Percentiles rank a stretch among this genome's conserved stretches.
phyloP scores from a whole-genome alignment of 2,797 vertebrate genomes.

The Anguilla megastoma region DNA sequence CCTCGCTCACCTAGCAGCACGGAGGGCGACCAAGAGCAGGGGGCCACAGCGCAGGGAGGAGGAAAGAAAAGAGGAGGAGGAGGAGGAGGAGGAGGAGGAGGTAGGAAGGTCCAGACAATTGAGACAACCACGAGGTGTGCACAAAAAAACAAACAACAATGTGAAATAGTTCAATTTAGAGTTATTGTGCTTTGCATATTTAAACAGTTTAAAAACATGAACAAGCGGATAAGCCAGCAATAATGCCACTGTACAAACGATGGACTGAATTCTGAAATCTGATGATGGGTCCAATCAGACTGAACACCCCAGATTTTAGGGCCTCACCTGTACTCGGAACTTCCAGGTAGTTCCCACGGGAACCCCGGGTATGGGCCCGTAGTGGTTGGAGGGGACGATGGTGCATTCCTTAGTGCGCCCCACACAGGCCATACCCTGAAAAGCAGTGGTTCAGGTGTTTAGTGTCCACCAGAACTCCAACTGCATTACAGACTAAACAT shows the following conservation, averaged over 20 bases:
- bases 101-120: background rate
- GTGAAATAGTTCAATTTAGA: background rate
- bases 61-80: background rate
- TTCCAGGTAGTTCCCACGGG: constrained; percentile 97
- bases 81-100: background rate
- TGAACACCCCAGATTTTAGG: constrained; percentile 17
- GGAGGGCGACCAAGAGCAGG: constrained; percentile 1
- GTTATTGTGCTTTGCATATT: background rate
- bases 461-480: background rate
- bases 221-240: background rate
- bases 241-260: background rate
- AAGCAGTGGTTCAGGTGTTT: constrained; percentile 26
- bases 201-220: background rate
- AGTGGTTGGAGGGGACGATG: constrained; percentile 96
- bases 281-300: background rate
- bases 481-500: background rate
- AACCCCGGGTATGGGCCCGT: constrained; percentile 92
- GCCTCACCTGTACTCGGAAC: constrained; percentile 93
- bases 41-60: background rate
- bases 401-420: constrained; percentile 98
- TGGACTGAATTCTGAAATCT: background rate
- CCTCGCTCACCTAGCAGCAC: constrained; percentile 88
- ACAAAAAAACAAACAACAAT: background rate
- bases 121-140: background rate
- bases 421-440: constrained; percentile 97